phyloP scores from a whole-genome alignment of 2,113 vertebrate species.

The Pteronura brasiliensis region DNA sequence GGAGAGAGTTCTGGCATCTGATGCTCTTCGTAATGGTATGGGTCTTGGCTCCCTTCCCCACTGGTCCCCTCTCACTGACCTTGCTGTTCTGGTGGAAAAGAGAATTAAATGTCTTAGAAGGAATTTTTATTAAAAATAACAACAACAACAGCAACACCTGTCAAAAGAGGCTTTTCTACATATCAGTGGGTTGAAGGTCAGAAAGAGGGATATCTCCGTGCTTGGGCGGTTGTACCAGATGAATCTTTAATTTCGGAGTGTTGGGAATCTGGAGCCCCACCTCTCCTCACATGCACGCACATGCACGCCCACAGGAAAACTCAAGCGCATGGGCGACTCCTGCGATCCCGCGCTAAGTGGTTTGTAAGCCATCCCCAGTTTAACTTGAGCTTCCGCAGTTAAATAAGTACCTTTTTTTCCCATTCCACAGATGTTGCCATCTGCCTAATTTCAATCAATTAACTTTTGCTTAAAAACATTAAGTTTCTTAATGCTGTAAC shows the following conservation, averaged over 20 bases:
- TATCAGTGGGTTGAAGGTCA: neutral
- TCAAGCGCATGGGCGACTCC: fast-evolving
- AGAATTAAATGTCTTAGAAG: neutral
- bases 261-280: neutral
- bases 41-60: neutral
- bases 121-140: neutral
- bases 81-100: neutral
- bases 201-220: neutral
- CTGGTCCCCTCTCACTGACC: neutral
- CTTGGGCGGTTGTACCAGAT: too few relatives aligned
- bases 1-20: neutral
- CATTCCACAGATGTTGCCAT: slow-evolving; percentile 58
- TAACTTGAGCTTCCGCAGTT: slow-evolving; percentile 1
- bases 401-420: neutral
- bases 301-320: fast-evolving
- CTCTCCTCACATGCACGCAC: neutral
- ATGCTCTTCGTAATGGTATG: neutral
- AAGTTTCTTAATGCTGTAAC: slow-evolving; percentile 46
- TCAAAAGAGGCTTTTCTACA: neutral
- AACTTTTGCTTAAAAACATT: slow-evolving; percentile 69
- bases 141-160: neutral
- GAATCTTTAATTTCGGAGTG: neutral
- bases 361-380: neutral
- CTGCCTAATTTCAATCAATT: slow-evolving; percentile 73
- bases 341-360: neutral